A percentile compares a stretch with the other conserved stretches of the same genome.
These are phyloP conservation scores for Centropus bengalensis DNA, from an alignment of 2,113 vertebrate genomes.

Conservation along the genomic window DNA sequence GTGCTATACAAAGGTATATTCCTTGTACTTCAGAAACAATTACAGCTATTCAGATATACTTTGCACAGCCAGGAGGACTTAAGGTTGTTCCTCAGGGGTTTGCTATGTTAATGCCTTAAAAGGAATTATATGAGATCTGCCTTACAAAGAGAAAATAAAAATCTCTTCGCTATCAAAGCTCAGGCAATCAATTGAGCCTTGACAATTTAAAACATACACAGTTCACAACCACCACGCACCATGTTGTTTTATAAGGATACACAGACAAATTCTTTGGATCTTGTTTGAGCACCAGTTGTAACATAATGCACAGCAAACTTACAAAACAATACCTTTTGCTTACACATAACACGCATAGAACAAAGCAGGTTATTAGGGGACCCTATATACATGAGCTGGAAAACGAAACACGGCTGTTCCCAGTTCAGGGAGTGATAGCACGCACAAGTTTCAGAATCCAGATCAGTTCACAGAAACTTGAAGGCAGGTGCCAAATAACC, in stretches of 20 bases:
- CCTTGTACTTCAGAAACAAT: not conserved
- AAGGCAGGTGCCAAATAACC: not conserved
- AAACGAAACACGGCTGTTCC: not conserved
- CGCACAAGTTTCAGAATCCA: not conserved
- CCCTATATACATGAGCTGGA: not conserved
- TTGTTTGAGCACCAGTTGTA: not conserved
- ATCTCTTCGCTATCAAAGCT: not conserved
- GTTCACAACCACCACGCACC: not conserved
- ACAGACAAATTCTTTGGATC: not conserved
- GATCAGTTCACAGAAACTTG: not conserved
- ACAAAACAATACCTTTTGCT: not conserved
- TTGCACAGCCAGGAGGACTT: not conserved
- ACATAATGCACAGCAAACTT: not conserved
- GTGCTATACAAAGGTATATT: not conserved
- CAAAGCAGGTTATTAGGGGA: not conserved
- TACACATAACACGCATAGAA: not conserved
- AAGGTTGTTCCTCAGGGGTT: not conserved
- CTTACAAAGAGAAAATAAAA: not conserved
- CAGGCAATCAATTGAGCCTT: not conserved
- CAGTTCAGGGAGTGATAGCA: not conserved
- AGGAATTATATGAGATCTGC: not conserved
- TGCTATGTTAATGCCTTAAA: not conserved
- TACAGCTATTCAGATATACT: not conserved
- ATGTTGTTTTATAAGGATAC: not conserved
- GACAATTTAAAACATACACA: not conserved